Conservation (phyloP, 2,888 invertebrate species). For the Synanthedon myopaeformis region DNA sequence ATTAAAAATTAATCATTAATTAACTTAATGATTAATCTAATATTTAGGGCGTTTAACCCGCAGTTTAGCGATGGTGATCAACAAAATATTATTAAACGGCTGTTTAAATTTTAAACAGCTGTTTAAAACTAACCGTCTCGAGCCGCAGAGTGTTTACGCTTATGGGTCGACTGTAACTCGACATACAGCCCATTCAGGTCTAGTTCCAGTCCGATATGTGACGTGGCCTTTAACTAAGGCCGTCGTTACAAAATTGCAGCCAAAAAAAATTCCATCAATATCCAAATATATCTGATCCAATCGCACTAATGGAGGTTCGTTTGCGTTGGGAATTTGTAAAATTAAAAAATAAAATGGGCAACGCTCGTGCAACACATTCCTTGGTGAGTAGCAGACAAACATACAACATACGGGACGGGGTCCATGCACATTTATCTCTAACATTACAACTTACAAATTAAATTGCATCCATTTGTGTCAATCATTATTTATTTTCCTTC, state of each 20-base stretch:
- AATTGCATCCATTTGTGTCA: constrained; percentile 10
- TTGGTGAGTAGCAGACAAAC: constrained; percentile 18
- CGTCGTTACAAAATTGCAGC: constrained; percentile 6
- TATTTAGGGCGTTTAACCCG: too few species aligned
- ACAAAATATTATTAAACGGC: too few species aligned
- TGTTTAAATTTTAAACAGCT: too few species aligned
- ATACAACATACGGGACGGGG: constrained; percentile 35
- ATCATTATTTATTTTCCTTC: neutral
- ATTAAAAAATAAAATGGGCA: constrained; percentile 26
- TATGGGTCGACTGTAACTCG: too few species aligned
- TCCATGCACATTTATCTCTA: constrained; percentile 56
- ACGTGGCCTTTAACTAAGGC: too few species aligned
- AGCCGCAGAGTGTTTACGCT: too few species aligned
- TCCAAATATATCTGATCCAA: constrained; percentile 35
- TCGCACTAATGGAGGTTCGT: constrained; percentile 52
- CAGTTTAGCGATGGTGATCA: too few species aligned
- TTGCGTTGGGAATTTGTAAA: constrained; percentile 41
- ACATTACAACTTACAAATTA: constrained; percentile 19
- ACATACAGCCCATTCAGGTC: too few species aligned
- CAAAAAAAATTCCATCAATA: constrained; percentile 30
- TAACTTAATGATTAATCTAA: too few species aligned
- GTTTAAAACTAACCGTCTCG: too few species aligned
- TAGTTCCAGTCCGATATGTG: too few species aligned
- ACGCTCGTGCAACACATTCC: constrained; percentile 59
- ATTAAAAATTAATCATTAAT: too few species aligned